Percentiles rank a stretch among this genome's conserved stretches.
These are phyloP conservation scores for Drosophila navojoa DNA, from an alignment of 1,140 invertebrate species.

Conservation along the genomic window DNA sequence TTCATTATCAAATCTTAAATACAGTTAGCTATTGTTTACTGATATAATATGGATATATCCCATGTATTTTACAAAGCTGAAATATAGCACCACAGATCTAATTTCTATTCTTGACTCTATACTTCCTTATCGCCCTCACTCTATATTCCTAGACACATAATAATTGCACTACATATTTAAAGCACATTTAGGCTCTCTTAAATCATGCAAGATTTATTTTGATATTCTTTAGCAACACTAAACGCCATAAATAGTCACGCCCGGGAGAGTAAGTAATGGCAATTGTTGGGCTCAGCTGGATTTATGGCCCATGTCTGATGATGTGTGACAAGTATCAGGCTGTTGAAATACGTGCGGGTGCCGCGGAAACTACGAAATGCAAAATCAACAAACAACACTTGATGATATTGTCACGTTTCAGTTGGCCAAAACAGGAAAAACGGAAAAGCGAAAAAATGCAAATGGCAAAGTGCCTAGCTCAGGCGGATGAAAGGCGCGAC, in stretches of 20 bases:
- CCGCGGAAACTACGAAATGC: conserved; percentile 38
- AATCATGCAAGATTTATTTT: too few species aligned
- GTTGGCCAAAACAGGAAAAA: background rate
- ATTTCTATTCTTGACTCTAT: too few species aligned
- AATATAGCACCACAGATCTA: too few species aligned
- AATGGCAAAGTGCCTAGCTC: background rate
- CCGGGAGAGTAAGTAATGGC: background rate
- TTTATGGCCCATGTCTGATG: conserved; percentile 1
- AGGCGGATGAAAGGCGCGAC: background rate
- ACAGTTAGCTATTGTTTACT: too few species aligned
- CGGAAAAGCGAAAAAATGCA: background rate
- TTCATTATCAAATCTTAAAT: too few species aligned
- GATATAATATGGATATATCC: too few species aligned
- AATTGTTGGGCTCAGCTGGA: background rate
- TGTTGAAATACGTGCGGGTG: conserved; percentile 21
- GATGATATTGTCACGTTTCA: conserved; percentile 77
- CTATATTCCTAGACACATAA: too few species aligned
- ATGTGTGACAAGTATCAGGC: conserved; percentile 16
- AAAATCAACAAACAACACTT: conserved; percentile 62
- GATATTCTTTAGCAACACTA: too few species aligned
- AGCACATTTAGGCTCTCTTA: too few species aligned
- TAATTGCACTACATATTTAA: too few species aligned
- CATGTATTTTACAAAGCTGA: too few species aligned
- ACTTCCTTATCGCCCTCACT: too few species aligned
- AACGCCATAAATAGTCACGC: background rate